Conservation (phyloP, 1,140 invertebrate genomes). For the Acyrthosiphon pisum region DNA sequence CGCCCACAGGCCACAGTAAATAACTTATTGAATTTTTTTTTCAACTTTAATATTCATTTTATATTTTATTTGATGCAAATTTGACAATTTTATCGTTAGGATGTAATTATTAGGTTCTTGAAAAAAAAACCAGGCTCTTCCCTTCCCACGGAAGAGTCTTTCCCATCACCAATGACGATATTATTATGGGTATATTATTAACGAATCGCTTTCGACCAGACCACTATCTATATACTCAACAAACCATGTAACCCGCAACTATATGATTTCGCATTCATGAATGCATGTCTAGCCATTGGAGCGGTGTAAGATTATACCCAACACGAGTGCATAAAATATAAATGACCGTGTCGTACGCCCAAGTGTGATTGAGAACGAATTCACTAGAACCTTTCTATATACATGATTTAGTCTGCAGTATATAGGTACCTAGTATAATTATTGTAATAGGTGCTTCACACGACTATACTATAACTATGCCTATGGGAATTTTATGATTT, state of each 20-base stretch:
- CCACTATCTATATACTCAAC: neutral
- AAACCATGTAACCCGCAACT: neutral
- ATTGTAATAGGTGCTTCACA: neutral
- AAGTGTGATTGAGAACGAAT: neutral
- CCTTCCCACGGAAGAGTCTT: no score
- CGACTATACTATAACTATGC: neutral
- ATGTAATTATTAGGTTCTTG: no score
- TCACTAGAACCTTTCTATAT: neutral
- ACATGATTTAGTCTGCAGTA: neutral
- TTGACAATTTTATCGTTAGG: no score
- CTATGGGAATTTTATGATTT: neutral
- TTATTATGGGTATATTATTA: neutral
- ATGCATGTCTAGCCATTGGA: neutral
- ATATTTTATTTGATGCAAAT: neutral
- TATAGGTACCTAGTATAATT: neutral
- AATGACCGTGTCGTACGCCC: neutral
- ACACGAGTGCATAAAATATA: neutral
- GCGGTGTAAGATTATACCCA: neutral
- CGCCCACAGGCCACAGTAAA: neutral
- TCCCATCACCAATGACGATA: neutral
- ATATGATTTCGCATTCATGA: neutral
- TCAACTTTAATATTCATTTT: neutral
- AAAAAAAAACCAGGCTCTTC: no score
- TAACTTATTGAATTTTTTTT: neutral
- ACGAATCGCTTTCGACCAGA: neutral